These are phyloP conservation scores for Stichopus horrens DNA, from an alignment of 53 echinoderm and acorn worm genomes.

Conservation along the genomic window DNA sequence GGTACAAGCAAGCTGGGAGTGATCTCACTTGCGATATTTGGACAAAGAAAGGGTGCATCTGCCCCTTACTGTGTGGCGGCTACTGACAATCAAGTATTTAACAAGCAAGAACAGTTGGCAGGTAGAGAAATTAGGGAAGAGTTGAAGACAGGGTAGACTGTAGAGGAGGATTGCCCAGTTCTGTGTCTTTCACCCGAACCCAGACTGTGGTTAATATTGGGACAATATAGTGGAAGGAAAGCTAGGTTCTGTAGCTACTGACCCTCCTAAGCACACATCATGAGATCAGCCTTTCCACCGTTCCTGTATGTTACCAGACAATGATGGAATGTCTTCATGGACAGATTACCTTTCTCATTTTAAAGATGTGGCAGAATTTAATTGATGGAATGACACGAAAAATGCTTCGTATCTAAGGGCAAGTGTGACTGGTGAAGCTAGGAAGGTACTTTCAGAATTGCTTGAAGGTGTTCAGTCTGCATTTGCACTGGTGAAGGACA, in stretches of 20 bases:
- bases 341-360: constrained; percentile 18
- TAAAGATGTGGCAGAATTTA: constrained; percentile 18
- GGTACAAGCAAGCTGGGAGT: too few species aligned
- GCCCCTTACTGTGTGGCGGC: too few species aligned
- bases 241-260: not conserved
- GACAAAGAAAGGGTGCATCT: too few species aligned
- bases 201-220: not conserved
- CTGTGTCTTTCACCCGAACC: not conserved
- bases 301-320: not conserved
- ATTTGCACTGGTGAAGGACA: not conserved
- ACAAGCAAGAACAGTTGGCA: too few species aligned
- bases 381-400: not conserved
- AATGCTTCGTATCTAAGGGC: not conserved
- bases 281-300: too few species aligned
- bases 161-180: not conserved
- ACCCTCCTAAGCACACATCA: too few species aligned
- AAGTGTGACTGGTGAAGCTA: constrained; percentile 20
- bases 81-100: too few species aligned
- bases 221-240: not conserved
- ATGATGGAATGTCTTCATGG: constrained; percentile 9
- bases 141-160: too few species aligned
- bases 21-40: too few species aligned
- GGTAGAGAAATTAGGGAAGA: too few species aligned
- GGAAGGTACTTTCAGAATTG: constrained; percentile 15
- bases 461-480: not conserved